A percentile compares a stretch with the other conserved stretches of the same genome.
Evolutionary conservation across 2,113 vertebrate species (phyloP).

Genomic region (Megaceryle torquata): DNA sequence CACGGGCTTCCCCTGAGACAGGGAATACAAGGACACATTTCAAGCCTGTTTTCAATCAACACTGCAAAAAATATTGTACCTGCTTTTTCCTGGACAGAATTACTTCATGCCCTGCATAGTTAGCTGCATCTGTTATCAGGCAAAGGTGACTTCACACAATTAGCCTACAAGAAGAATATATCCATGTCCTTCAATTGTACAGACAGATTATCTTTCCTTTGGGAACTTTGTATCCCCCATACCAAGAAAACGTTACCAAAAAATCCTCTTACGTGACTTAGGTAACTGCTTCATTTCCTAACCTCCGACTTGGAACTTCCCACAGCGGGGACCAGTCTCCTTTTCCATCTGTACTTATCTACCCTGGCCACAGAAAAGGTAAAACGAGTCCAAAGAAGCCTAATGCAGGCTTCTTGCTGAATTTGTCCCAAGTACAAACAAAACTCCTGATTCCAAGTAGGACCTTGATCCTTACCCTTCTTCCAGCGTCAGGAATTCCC

Average conservation of each 20-base stretch:
- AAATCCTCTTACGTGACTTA: neutral
- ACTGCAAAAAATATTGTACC: neutral
- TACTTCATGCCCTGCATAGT: neutral
- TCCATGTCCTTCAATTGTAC: neutral
- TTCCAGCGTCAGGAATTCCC: neutral
- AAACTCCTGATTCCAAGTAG: neutral
- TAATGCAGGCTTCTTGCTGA: neutral
- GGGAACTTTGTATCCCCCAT: neutral
- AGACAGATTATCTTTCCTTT: neutral
- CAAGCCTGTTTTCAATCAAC: neutral
- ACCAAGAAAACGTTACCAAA: neutral
- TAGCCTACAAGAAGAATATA: neutral
- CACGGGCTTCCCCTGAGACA: neutral
- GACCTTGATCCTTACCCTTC: neutral
- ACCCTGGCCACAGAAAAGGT: neutral
- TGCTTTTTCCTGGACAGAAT: neutral
- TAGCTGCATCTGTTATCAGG: neutral
- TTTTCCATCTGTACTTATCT: neutral
- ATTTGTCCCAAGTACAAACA: neutral
- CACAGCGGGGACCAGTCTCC: neutral
- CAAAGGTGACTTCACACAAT: neutral
- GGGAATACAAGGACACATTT: neutral
- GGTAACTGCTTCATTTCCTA: neutral
- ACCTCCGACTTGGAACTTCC: neutral
- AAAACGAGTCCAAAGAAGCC: neutral